Conservation (phyloP, 2,797 vertebrate species). For the Menidia menidia region DNA sequence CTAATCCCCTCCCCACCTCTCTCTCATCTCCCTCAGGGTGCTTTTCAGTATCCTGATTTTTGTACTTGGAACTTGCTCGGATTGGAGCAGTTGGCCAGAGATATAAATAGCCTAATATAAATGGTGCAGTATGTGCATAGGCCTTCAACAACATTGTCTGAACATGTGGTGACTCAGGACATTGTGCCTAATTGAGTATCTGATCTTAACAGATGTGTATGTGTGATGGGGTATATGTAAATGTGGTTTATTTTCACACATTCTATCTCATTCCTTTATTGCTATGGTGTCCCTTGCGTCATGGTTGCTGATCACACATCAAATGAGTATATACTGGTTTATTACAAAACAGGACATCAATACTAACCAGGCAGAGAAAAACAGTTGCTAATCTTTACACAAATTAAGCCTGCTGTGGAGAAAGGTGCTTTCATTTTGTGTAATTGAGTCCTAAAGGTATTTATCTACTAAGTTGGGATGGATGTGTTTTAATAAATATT, state of each 20-base stretch:
- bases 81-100: constrained; percentile 43
- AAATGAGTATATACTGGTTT: constrained; percentile 4
- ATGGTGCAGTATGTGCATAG: constrained; percentile 33
- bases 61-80: constrained; percentile 53
- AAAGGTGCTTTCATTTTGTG: background rate
- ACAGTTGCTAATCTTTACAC: constrained; percentile 11
- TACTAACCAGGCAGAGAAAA: constrained; percentile 11
- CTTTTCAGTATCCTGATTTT: constrained; percentile 31
- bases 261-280: background rate
- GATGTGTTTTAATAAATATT: background rate
- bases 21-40: constrained; percentile 49
- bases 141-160: constrained; percentile 41
- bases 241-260: constrained; percentile 54
- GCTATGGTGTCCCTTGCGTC: background rate
- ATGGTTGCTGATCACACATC: constrained; percentile 7
- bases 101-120: constrained; percentile 65
- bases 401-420: constrained; percentile 1
- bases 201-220: constrained; percentile 18
- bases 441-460: background rate
- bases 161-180: constrained; percentile 51
- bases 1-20: constrained; percentile 43
- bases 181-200: constrained; percentile 27
- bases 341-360: background rate
- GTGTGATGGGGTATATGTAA: constrained; percentile 44
- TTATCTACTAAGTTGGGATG: background rate